Evolutionary conservation across 2,797 vertebrate species (phyloP).

Genomic region (Huso huso): DNA sequence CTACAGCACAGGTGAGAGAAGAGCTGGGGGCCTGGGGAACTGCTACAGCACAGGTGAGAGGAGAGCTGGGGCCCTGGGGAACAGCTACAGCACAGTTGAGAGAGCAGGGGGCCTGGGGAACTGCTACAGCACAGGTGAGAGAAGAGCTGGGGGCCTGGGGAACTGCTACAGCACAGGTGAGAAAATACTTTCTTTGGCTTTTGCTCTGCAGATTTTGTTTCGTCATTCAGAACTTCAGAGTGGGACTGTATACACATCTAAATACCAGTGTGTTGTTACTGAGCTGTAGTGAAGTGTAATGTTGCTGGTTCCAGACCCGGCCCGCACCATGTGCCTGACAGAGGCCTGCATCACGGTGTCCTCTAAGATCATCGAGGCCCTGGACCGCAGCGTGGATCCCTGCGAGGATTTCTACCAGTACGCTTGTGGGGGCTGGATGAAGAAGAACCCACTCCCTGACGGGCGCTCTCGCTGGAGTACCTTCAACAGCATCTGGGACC

Average conservation of each 20-base stretch:
- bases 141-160: no score
- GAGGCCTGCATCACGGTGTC: constrained; percentile 85
- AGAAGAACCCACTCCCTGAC: constrained; percentile 83
- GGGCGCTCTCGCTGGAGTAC: constrained; percentile 92
- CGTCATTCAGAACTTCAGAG: no score
- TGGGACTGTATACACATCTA: no score
- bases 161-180: constrained; percentile 59
- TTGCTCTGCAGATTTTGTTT: no score
- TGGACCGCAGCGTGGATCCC: constrained; percentile 73
- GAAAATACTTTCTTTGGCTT: constrained; percentile 11
- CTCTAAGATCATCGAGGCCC: constrained; percentile 83
- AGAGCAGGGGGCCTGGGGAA: no score
- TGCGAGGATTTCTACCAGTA: constrained; percentile 97
- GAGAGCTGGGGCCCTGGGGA: constrained; percentile 6
- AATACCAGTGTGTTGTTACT: no score
- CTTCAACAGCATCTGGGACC: constrained; percentile 95
- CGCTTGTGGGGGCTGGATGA: constrained; percentile 90
- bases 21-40: no score
- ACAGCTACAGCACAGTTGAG: no score
- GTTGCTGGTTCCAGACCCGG: constrained; percentile 60
- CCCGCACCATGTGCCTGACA: constrained; percentile 73
- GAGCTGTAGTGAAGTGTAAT: neutral
- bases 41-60: constrained; percentile 61
- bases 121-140: no score
- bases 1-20: constrained; percentile 30